Evolutionary conservation across 2,113 vertebrate species (phyloP).

Genomic region (Pomatostomus ruficeps): DNA sequence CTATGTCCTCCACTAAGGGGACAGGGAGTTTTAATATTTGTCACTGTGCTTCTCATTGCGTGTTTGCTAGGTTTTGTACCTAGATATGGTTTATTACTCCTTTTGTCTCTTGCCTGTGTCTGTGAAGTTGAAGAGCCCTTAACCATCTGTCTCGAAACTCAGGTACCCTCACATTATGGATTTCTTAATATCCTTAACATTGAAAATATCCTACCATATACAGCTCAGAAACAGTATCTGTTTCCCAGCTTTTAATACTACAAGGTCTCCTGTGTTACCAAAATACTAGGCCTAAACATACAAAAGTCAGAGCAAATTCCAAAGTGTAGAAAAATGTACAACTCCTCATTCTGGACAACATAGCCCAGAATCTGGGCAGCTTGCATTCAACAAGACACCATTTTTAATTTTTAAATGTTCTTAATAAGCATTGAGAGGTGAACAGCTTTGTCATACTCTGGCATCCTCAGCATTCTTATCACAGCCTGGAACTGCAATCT

Average conservation of each 20-base stretch:
- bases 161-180: neutral
- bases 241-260: neutral
- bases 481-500: neutral
- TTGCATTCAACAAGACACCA: neutral
- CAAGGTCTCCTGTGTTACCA: neutral
- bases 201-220: neutral
- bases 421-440: neutral
- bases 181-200: neutral
- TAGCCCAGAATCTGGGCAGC: neutral
- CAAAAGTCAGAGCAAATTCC: neutral
- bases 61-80: neutral
- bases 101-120: neutral
- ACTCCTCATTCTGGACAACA: fast-evolving
- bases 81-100: neutral
- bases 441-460: neutral
- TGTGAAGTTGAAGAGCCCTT: neutral
- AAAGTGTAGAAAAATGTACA: neutral
- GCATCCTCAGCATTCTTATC: neutral
- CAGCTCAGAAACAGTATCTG: neutral
- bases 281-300: neutral
- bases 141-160: neutral
- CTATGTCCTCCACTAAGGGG: neutral
- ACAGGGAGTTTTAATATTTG: neutral
- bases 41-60: neutral
- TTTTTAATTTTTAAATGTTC: neutral